Percentiles rank a stretch among this genome's conserved stretches.
phyloP scores from a whole-genome alignment of 2,797 vertebrate species.

The Macroramphosus scolopax region DNA sequence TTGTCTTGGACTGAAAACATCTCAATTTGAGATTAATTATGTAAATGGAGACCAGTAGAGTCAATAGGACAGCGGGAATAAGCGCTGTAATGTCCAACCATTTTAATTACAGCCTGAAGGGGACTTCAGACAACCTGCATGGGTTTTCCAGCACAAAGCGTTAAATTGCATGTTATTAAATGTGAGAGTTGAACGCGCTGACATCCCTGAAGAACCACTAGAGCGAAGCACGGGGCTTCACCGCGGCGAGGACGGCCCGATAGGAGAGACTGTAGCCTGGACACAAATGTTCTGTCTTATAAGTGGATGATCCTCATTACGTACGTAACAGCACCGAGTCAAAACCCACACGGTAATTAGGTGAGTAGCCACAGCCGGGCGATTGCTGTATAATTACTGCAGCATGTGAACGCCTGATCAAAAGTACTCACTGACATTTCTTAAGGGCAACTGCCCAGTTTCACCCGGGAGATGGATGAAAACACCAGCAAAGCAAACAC shows the following conservation, averaged over 20 bases:
- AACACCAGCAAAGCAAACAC: conserved; percentile 2
- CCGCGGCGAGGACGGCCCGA: neutral
- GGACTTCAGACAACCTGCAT: conserved; percentile 27
- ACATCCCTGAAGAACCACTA: conserved; percentile 20
- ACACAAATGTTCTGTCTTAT: conserved; percentile 8
- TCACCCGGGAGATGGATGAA: neutral
- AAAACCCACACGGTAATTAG: conserved; percentile 28
- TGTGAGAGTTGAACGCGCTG: conserved; percentile 20
- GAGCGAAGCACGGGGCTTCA: conserved; percentile 1
- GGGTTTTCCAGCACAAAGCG: conserved; percentile 34
- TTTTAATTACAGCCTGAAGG: conserved; percentile 50
- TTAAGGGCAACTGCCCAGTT: too few species aligned
- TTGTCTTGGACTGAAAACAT: neutral
- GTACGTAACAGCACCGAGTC: conserved; percentile 8
- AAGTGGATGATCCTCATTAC: conserved; percentile 31
- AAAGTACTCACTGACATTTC: conserved; percentile 2
- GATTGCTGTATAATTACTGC: conserved; percentile 30
- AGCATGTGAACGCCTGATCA: neutral
- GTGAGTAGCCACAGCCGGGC: conserved; percentile 14
- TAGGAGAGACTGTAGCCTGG: conserved; percentile 3
- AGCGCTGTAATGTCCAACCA: conserved; percentile 18
- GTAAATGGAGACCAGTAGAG: conserved; percentile 25
- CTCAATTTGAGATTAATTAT: conserved; percentile 26
- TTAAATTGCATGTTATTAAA: conserved; percentile 55
- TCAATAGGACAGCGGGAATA: conserved; percentile 20